phyloP scores from a whole-genome alignment of 2,888 invertebrate species.

The Meghimatium bilineatum region DNA sequence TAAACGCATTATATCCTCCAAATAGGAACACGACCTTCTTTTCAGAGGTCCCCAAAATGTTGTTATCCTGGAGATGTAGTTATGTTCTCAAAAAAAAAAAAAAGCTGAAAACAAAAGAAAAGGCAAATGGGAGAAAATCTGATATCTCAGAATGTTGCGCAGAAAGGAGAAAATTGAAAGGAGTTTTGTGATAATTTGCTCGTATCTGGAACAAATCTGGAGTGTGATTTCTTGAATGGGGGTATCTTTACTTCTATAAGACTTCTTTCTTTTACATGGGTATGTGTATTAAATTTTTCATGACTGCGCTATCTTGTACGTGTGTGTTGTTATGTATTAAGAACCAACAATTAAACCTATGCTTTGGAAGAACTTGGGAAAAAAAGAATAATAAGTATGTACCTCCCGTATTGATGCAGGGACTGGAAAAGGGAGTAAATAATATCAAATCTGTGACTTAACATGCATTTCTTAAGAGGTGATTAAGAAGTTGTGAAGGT shows the following conservation, averaged over 20 bases:
- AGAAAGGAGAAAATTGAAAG: not conserved
- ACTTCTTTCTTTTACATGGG: too few relatives aligned
- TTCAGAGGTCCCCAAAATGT: constrained; percentile 34
- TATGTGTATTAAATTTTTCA: too few relatives aligned
- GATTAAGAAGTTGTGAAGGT: too few relatives aligned
- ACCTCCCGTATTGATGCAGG: too few relatives aligned
- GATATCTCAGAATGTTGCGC: not conserved
- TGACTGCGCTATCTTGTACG: too few relatives aligned
- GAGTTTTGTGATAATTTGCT: not conserved
- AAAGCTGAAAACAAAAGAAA: not conserved
- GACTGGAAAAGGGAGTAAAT: too few relatives aligned
- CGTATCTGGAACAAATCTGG: not conserved
- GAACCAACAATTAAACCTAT: too few relatives aligned
- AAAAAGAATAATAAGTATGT: too few relatives aligned
- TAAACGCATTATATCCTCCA: constrained; percentile 52
- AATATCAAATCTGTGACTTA: too few relatives aligned
- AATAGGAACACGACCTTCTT: constrained; percentile 37
- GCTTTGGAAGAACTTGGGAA: too few relatives aligned
- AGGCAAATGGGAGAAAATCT: not conserved
- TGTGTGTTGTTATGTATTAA: too few relatives aligned
- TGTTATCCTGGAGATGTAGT: constrained; percentile 34
- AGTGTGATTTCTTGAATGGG: not conserved
- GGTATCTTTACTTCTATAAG: not conserved
- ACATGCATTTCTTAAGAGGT: too few relatives aligned
- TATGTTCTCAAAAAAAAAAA: not conserved